Conservation (phyloP, 2,797 vertebrate genomes). For the Tokudaia muenninki region DNA sequence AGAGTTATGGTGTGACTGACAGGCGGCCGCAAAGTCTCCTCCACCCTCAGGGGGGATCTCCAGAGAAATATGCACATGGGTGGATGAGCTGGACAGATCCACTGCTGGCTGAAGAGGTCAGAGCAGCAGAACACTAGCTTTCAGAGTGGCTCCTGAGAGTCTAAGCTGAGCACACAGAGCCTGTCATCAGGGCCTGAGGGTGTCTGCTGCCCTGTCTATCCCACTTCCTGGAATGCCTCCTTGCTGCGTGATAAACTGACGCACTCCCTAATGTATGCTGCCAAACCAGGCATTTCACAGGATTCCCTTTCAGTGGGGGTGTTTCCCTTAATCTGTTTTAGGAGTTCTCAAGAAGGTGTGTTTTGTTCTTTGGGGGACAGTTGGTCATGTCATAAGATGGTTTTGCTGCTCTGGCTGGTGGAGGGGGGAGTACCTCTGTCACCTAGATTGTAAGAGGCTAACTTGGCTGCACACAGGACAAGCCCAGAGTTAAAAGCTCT, state of each 20-base stretch:
- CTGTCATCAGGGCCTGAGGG: neutral
- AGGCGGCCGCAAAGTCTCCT: neutral
- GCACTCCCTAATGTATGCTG: neutral
- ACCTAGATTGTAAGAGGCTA: neutral
- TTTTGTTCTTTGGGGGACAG: neutral
- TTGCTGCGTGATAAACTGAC: rapidly evolving
- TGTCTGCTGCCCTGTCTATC: neutral
- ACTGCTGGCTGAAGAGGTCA: neutral
- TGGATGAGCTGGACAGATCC: neutral
- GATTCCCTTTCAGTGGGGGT: neutral
- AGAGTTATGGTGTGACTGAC: neutral
- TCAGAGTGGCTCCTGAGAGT: neutral
- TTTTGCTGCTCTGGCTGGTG: neutral
- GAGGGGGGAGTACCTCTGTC: neutral
- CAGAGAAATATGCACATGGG: neutral
- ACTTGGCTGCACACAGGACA: neutral
- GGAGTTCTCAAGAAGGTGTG: neutral
- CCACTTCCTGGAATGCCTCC: neutral
- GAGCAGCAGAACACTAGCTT: neutral
- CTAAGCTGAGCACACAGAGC: neutral
- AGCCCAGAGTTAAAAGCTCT: neutral
- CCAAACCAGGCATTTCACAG: neutral
- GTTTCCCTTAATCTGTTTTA: neutral
- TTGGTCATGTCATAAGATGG: neutral
- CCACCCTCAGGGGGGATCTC: too few species aligned